Base-by-base conservation (phyloP, 2,888 invertebrate genomes). In the Teinopalpus imperialis region DNA sequence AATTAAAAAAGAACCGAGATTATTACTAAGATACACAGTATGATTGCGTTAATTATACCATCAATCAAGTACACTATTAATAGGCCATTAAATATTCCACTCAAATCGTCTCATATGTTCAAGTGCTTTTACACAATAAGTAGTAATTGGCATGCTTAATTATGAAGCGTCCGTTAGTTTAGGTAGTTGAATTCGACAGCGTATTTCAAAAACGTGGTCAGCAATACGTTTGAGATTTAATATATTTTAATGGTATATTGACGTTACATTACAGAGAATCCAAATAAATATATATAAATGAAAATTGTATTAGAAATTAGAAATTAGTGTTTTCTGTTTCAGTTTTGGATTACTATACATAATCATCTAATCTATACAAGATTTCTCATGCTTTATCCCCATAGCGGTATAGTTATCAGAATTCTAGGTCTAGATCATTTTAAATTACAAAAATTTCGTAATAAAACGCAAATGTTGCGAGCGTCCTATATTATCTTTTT, bases 11-110 rank as follows among this genome's bases (percentile, higher is more conserved):
- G 36, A 52, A 47, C 52, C 52, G 48, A 55, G 52, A 55, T 58
- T 57, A 54, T 59, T 62, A 61, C 57, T 32, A 49, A 39, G 39
- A 45, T 40, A 32, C 31, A 44, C 44, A 44, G 26, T 34, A 12
- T 16, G 27, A 45, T 39, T 40, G 27, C 34, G 26, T 45, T 45
- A 45, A 45, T 40, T 39, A 45, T 45, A 39, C 34, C 39, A 45
- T 39, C 26, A 21, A 27, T 40, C 45, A 45, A 32, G 10, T 30
- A 20, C n/a, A 14, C 14, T 34, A 40, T 45, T 45, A 45, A 45
- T 40, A 34, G 39, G 21, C 32, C 16, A 39, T 40, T 45, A 34
- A 45, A 34, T 32, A 45, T 26, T 27, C 32, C 32, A 27, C 45
- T 45, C 34, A 10, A 41, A 26, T 27, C 23, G 9, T 18, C 37